A percentile compares a stretch with the other conserved stretches of the same genome.
Evolutionary conservation across 2,113 vertebrate genomes (phyloP).

Genomic region (Mus spicilegus): DNA sequence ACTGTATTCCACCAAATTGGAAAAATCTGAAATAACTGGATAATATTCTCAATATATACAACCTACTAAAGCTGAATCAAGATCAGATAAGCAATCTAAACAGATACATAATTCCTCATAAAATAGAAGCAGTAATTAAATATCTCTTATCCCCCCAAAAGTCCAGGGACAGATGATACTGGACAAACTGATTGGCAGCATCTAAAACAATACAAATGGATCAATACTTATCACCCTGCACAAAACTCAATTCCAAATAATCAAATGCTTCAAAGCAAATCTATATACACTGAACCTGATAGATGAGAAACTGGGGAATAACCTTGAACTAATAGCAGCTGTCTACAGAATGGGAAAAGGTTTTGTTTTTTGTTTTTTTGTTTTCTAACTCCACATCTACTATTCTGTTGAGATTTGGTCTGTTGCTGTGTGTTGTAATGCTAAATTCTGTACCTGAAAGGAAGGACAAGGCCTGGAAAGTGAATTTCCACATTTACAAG

Average conservation of each 20-base stretch:
- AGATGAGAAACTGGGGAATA: neutral
- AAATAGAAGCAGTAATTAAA: neutral
- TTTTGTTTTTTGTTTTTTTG: no score
- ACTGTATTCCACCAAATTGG: neutral
- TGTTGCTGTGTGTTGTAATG: no score
- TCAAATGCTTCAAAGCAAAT: neutral
- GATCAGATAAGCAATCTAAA: neutral
- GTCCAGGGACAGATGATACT: neutral
- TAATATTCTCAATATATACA: neutral
- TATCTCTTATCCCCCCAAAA: neutral
- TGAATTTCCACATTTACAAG: no score
- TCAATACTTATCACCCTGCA: neutral
- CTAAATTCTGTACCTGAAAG: no score
- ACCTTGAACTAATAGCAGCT: neutral
- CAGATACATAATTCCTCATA: neutral
- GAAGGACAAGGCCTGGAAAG: no score
- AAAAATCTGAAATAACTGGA: neutral
- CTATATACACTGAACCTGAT: neutral
- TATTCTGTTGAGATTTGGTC: no score
- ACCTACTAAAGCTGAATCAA: neutral
- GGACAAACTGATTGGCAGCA: neutral
- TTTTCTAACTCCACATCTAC: neutral
- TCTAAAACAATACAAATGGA: neutral
- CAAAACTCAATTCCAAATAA: neutral
- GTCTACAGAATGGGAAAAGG: neutral